Base-by-base conservation (phyloP, 1,140 invertebrate species). In the Dinothrombium tinctorium region DNA sequence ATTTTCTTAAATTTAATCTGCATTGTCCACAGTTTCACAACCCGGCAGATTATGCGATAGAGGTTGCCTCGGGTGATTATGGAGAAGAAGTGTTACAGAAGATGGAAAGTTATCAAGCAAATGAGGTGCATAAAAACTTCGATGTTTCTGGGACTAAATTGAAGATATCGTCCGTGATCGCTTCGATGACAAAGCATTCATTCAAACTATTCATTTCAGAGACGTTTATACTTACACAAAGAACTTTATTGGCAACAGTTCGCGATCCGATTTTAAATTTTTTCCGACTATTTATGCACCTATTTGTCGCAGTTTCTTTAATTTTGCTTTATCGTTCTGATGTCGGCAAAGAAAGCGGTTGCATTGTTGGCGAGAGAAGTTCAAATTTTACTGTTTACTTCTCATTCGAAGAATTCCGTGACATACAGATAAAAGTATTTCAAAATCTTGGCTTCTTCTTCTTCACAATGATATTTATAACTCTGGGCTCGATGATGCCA, bases 401-500 rank as follows among this genome's bases (percentile, higher is more conserved):
- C n/a, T n/a, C n/a, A n/a, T n/a, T n/a, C n/a, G n/a, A n/a, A n/a
- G 22, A 38, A 23, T 12, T 25, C 3, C 22, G 22, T 11, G 12
- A 14, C 17, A 14, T 39, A 33, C 14, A n/a, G n/a, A n/a, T 33
- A 9, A n/a, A 38, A 17, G 26, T 37, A 7, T 11, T 19, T 15
- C 25, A 48, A 19, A 94, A 94, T 56, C 73, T 80, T 20, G 83
- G 82, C 15, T 87, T 80, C 55, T 69, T 94, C 33, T 94, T 92
- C 61, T 92, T 92, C 58, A 83, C 77, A 43, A 73, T 89, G 42
- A 71, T 94, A 56, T 92, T 94, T 60, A 73, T 87, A 33, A 89
- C 89, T 71, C 92, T 92, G 53, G 82, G 82, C 21, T 80, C 86
- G 5, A 81, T 92, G 71, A 92, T 90, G 80, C 81, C 84, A 43